A percentile compares a stretch with the other conserved stretches of the same genome.
Evolutionary conservation across 2,888 invertebrate species (phyloP).

Genomic region (Empis livida): DNA sequence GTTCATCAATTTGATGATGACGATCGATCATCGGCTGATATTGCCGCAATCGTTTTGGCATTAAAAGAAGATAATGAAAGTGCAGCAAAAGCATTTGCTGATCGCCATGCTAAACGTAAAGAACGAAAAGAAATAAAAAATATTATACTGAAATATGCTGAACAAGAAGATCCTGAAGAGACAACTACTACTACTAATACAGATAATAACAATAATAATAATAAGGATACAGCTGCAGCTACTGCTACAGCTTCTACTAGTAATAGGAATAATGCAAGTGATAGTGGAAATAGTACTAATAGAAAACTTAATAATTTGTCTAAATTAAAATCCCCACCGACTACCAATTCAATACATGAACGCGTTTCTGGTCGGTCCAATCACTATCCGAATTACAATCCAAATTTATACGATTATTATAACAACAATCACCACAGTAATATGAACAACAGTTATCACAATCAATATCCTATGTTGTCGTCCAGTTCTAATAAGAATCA

Average conservation of each 20-base stretch:
- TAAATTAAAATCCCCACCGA: background rate
- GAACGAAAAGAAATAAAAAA: slow-evolving; percentile 74
- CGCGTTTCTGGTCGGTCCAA: background rate
- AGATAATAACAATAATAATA: slow-evolving; percentile 10
- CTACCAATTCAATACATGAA: background rate
- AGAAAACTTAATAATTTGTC: background rate
- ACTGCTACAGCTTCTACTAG: slow-evolving; percentile 10
- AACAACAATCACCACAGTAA: slow-evolving; percentile 28
- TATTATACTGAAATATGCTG: slow-evolving; percentile 70
- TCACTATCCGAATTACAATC: slow-evolving; percentile 10
- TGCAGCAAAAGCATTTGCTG: slow-evolving; percentile 41
- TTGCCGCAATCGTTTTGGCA: slow-evolving; percentile 39
- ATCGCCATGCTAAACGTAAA: slow-evolving; percentile 67
- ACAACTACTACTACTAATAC: slow-evolving; percentile 2
- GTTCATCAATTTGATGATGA: slow-evolving; percentile 30
- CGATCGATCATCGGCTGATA: slow-evolving; percentile 39
- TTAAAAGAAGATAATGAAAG: slow-evolving; percentile 34
- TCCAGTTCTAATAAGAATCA: slow-evolving; percentile 4
- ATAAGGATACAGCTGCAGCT: background rate
- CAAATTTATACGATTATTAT: slow-evolving; percentile 20
- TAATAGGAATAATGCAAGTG: slow-evolving; percentile 4
- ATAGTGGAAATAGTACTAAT: background rate
- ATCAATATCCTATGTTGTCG: slow-evolving; percentile 11
- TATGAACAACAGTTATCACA: slow-evolving; percentile 19
- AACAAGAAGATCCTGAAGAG: slow-evolving; percentile 52